A percentile compares a stretch with the other conserved stretches of the same genome.
Evolutionary conservation across 2,113 vertebrate genomes (phyloP).

Genomic region (Zonotrichia leucophrys): DNA sequence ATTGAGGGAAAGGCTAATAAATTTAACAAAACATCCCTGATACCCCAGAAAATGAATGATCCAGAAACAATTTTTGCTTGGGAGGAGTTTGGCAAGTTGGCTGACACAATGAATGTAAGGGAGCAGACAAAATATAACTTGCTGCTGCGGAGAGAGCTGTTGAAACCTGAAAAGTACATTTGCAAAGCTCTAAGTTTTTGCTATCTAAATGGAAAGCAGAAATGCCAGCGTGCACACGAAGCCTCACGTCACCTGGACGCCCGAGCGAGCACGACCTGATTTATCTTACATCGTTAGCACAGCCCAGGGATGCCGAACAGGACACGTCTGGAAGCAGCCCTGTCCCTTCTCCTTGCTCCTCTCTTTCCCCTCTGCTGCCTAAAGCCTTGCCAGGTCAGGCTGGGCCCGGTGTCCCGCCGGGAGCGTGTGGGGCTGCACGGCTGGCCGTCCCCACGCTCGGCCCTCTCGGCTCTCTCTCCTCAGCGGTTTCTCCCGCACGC

Average conservation of each 20-base stretch:
- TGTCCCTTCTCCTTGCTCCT: not conserved
- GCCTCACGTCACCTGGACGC: not conserved
- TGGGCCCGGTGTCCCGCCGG: not conserved
- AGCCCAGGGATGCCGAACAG: not conserved
- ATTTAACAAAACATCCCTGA: conserved; percentile 44
- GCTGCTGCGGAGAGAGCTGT: conserved; percentile 58
- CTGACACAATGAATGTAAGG: conserved; percentile 44
- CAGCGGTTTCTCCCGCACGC: not conserved
- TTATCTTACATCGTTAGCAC: rapidly evolving
- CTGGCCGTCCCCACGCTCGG: rapidly evolving
- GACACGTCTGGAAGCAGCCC: not conserved
- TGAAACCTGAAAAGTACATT: conserved; percentile 4
- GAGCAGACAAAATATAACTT: conserved; percentile 60
- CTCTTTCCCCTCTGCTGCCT: not conserved
- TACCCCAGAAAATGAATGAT: conserved; percentile 29
- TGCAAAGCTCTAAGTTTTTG: not conserved
- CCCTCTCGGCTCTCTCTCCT: not conserved
- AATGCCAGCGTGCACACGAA: rapidly evolving
- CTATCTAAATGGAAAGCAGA: not conserved
- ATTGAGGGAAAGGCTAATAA: conserved; percentile 38
- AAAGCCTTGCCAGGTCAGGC: not conserved
- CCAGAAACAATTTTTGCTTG: conserved; percentile 70
- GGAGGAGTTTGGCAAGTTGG: conserved; percentile 70
- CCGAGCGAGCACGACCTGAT: rapidly evolving
- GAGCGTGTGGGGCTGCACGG: rapidly evolving